Conservation (phyloP, 2,797 vertebrate species). For the Dicrostonyx torquatus region DNA sequence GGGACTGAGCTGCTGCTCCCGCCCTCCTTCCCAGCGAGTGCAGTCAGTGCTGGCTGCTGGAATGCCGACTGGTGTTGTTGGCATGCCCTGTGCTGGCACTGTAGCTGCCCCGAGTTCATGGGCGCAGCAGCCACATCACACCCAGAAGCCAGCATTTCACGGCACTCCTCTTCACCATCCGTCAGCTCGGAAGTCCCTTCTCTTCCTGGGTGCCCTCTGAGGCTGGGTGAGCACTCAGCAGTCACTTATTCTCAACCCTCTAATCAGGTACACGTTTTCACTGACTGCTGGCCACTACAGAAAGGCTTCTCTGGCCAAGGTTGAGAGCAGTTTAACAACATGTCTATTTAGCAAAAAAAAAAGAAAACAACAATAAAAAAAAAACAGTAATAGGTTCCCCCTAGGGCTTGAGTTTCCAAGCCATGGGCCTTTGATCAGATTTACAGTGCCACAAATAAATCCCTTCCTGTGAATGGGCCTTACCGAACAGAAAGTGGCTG, state of each 20-base stretch:
- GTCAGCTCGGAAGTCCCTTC: neutral
- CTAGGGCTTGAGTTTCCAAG: neutral
- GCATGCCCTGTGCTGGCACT: neutral
- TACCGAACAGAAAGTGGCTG: neutral
- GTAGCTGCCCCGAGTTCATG: neutral
- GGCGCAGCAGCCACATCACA: too few relatives aligned
- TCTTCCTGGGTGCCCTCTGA: neutral
- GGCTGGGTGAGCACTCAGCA: neutral
- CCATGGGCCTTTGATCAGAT: neutral
- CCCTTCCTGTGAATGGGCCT: neutral
- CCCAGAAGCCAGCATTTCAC: neutral
- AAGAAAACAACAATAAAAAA: neutral
- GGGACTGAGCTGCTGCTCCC: neutral
- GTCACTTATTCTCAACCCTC: neutral
- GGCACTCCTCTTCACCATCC: fast-evolving
- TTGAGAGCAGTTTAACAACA: neutral
- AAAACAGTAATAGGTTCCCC: neutral
- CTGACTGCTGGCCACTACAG: neutral
- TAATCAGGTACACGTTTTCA: neutral
- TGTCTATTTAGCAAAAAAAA: neutral
- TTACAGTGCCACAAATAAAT: neutral
- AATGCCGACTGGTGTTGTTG: neutral
- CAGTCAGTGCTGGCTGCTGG: neutral
- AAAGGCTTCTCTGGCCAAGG: neutral
- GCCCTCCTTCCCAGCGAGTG: too few relatives aligned